Conservation (phyloP, 2,888 invertebrate species). For the Cynaeus angustus region DNA sequence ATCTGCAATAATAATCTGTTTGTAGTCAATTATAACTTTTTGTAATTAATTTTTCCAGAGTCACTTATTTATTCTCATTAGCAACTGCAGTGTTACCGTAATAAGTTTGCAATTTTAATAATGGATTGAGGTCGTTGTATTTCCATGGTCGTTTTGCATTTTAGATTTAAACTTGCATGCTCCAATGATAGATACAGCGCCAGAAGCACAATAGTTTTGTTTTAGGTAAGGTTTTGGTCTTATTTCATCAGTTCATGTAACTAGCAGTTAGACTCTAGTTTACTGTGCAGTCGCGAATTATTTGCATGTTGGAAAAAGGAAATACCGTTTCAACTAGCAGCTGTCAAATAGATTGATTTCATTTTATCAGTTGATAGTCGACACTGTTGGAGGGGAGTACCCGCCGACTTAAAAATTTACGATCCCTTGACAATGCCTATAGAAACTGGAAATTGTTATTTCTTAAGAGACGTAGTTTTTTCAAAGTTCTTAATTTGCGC, state of each 20-base stretch:
- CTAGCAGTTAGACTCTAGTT: slow-evolving; percentile 12
- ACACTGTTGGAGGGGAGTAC: background rate
- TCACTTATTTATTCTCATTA: slow-evolving; percentile 6
- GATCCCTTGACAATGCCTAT: background rate
- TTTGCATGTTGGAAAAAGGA: slow-evolving; percentile 33
- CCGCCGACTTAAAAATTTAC: background rate
- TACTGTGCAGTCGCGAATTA: slow-evolving; percentile 7
- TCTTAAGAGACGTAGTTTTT: slow-evolving; percentile 18
- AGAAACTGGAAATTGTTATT: background rate
- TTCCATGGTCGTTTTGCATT: slow-evolving; percentile 10
- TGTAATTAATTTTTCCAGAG: slow-evolving; percentile 9
- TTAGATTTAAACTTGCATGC: slow-evolving; percentile 19
- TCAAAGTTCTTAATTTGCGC: slow-evolving; percentile 8
- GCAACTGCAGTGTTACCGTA: background rate
- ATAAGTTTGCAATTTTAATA: slow-evolving; percentile 19
- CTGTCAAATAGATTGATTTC: slow-evolving; percentile 24
- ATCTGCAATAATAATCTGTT: background rate
- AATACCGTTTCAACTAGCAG: slow-evolving; percentile 11
- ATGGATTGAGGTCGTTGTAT: slow-evolving; percentile 29
- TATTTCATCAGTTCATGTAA: slow-evolving; percentile 32
- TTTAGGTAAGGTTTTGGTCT: slow-evolving; percentile 20
- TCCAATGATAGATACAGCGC: slow-evolving; percentile 22
- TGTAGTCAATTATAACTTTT: background rate
- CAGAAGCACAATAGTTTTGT: slow-evolving; percentile 15
- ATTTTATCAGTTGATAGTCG: slow-evolving; percentile 22